Evolutionary conservation across 2,797 vertebrate genomes (phyloP).

Genomic region (Merluccius polli): DNA sequence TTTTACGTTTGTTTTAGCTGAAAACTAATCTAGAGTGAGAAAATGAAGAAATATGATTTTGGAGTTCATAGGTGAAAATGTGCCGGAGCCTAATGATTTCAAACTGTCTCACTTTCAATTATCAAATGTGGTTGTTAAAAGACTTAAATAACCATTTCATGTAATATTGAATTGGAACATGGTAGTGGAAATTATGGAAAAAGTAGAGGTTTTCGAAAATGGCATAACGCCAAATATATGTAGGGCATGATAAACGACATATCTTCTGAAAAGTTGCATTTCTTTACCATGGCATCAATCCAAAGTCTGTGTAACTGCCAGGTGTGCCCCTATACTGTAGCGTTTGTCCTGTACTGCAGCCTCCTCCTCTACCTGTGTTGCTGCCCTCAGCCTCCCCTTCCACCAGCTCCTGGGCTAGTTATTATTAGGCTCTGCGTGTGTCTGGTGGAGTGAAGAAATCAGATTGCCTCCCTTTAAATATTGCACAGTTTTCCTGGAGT

Average conservation of each 20-base stretch:
- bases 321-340: not conserved
- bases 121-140: not conserved
- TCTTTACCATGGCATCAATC: too few relatives aligned
- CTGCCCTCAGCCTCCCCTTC: conserved; percentile 31
- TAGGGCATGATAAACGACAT: not conserved
- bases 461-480: conserved; percentile 69
- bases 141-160: not conserved
- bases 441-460: conserved; percentile 60
- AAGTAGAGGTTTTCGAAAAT: not conserved
- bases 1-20: not conserved
- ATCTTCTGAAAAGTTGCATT: not conserved
- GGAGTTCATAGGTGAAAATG: not conserved
- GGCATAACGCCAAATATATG: not conserved
- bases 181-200: not conserved
- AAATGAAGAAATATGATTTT: not conserved
- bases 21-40: not conserved
- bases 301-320: not conserved
- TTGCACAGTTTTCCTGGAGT: conserved; percentile 61
- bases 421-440: conserved; percentile 58
- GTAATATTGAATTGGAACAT: too few relatives aligned
- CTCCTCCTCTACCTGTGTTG: not conserved
- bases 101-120: not conserved
- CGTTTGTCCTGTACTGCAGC: not conserved
- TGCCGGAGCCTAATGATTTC: not conserved
- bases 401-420: conserved; percentile 43